These are phyloP conservation scores for Symphodus melops DNA, from an alignment of 2,113 vertebrate genomes.

Conservation along the genomic window DNA sequence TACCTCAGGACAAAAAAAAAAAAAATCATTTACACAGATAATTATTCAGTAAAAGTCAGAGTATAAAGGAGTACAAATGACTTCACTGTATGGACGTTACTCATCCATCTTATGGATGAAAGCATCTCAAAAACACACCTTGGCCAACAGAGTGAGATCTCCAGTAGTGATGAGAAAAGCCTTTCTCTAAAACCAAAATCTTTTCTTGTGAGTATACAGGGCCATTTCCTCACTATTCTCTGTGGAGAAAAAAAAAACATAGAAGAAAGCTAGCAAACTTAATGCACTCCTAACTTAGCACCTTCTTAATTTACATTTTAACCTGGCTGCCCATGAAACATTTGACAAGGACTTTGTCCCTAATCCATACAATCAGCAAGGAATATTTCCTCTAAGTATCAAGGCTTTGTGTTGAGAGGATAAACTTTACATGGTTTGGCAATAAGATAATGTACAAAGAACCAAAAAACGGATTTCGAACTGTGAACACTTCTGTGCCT, in stretches of 20 bases:
- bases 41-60: conserved; percentile 54
- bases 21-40: conserved; percentile 51
- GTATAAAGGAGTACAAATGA: conserved; percentile 56
- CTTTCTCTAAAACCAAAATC: conserved; percentile 56
- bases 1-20: conserved; percentile 52
- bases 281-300: conserved; percentile 73
- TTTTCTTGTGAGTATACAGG: conserved; percentile 52
- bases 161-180: conserved; percentile 70
- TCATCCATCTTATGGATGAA: conserved; percentile 56
- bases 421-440: conserved; percentile 76
- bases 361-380: conserved; percentile 76
- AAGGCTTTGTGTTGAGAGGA: conserved; percentile 79
- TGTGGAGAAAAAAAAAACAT: conserved; percentile 55
- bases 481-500: conserved; percentile 73
- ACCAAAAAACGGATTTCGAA: conserved; percentile 64
- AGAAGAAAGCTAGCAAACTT: conserved; percentile 61
- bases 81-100: conserved; percentile 57
- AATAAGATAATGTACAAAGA: conserved; percentile 73
- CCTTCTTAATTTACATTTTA: conserved; percentile 72
- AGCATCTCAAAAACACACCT: conserved; percentile 43
- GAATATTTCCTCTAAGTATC: conserved; percentile 79
- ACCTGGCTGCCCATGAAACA: conserved; percentile 72
- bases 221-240: conserved; percentile 53
- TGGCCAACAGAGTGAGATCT: conserved; percentile 55
- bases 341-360: conserved; percentile 61